Evolutionary conservation across 2,113 vertebrate genomes (phyloP).

Genomic region (Perognathus longimembris): DNA sequence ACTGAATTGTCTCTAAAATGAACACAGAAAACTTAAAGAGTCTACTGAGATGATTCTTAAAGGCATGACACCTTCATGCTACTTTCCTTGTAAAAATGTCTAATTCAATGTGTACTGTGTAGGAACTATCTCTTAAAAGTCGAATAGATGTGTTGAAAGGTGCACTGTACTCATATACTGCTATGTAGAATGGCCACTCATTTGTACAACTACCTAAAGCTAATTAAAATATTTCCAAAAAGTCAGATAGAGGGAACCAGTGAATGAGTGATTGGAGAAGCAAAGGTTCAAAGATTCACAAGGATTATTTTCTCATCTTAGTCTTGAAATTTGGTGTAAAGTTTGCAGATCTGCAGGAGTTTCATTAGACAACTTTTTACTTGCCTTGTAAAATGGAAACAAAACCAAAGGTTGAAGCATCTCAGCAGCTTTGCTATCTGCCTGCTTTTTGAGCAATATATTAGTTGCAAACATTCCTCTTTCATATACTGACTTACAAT

Average conservation of each 20-base stretch:
- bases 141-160: not conserved
- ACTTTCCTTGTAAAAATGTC: not conserved
- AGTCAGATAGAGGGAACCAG: not conserved
- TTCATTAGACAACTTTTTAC: not conserved
- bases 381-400: not conserved
- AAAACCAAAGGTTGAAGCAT: not conserved
- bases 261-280: not conserved
- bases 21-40: not conserved
- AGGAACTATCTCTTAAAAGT: not conserved
- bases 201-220: too few relatives aligned
- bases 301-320: not conserved
- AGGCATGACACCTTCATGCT: not conserved
- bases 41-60: not conserved
- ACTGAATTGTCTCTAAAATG: not conserved
- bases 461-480: not conserved
- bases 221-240: too few relatives aligned
- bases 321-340: not conserved
- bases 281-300: not conserved
- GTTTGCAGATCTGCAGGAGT: not conserved
- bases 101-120: not conserved
- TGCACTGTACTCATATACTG: not conserved
- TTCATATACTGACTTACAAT: not conserved
- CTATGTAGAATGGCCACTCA: too few relatives aligned
- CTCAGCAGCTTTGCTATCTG: not conserved
- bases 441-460: not conserved